Evolutionary conservation across 2,797 vertebrate genomes (phyloP), one percentile per base, ranked within the genome.

Genomic region (Calcarius lapponicus): DNA sequence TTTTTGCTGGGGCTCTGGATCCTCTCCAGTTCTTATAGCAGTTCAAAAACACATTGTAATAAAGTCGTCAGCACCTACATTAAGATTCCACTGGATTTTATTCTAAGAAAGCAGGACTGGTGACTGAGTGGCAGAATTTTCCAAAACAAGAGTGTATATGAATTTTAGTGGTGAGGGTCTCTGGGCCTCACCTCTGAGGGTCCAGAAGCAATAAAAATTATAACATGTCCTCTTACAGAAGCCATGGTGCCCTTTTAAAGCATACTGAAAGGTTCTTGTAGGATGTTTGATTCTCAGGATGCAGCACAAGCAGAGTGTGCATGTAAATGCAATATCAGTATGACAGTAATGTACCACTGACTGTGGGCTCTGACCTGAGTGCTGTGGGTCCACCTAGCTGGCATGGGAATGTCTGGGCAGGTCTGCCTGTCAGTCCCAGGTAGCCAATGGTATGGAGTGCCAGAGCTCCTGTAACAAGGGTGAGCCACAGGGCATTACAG

Each of bases 401-500:
- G 29, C 32, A 17, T 6, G 2, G 10, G 34, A 17, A 5, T 62
- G 14, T 4, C 53, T 70, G 45, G 48, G 40, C 70, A 69, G 38
- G 47, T 50, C 51, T 89, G 29, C 32, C 57, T 51, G 65, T 45
- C 60, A 32, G 40, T n/a, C 17, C 57, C 22, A 40, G 0, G 1
- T 2, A 64, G 5, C 18, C 40, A 11, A 1, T 25, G 43, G 53
- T 34, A 13, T 10, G 7, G 42, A 43, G 62, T 38, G 54, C 65
- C 62, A 87, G 34, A 85, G 53, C 50, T 58, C 66, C 57, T 14
- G 0, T 4, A 26, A 10, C n/a, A 3, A 38, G 34, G 8, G 21
- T n/a, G 51, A 80, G n/a, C 53, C 12, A 6, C 16, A 36, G 60
- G 60, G 11, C 1, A 0, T 17, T 18, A 5, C 1, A 13, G 31